A percentile compares a stretch with the other conserved stretches of the same genome.
Conservation (phyloP, 2,888 invertebrate species). For the Plemyria rubiginata region DNA sequence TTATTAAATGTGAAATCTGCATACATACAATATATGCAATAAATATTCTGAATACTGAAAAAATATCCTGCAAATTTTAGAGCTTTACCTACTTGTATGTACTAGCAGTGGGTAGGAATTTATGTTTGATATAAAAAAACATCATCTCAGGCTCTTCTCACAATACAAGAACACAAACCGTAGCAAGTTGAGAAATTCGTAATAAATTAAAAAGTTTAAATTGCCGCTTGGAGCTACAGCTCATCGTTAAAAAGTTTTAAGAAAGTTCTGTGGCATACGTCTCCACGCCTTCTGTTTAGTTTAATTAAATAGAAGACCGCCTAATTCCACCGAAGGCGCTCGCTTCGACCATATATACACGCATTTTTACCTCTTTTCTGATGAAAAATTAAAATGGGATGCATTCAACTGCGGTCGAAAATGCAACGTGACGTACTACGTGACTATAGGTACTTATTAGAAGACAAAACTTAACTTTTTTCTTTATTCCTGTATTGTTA, state of each 20-base stretch:
- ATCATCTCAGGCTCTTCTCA: background rate
- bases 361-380: background rate
- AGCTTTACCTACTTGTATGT: too few species aligned
- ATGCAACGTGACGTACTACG: too few species aligned
- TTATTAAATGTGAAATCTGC: too few species aligned
- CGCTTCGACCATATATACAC: background rate
- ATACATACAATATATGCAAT: too few species aligned
- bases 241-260: slow-evolving; percentile 72
- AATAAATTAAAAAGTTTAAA: slow-evolving; percentile 74
- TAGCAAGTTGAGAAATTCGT: slow-evolving; percentile 67
- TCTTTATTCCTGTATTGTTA: too few species aligned
- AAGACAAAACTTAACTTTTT: too few species aligned
- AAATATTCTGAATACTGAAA: too few species aligned
- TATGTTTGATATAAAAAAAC: background rate
- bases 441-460: too few species aligned
- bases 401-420: too few species aligned
- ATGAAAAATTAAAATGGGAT: too few species aligned
- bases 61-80: too few species aligned
- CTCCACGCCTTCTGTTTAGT: slow-evolving; percentile 60
- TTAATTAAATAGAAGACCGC: slow-evolving; percentile 60
- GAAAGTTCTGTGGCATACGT: slow-evolving; percentile 52
- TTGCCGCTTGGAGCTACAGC: slow-evolving; percentile 68
- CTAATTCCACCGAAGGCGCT: slow-evolving; percentile 53
- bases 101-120: too few species aligned
- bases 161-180: slow-evolving; percentile 39